phyloP scores from a whole-genome alignment of 1,140 invertebrate genomes.

The Saccostrea cuccullata region DNA sequence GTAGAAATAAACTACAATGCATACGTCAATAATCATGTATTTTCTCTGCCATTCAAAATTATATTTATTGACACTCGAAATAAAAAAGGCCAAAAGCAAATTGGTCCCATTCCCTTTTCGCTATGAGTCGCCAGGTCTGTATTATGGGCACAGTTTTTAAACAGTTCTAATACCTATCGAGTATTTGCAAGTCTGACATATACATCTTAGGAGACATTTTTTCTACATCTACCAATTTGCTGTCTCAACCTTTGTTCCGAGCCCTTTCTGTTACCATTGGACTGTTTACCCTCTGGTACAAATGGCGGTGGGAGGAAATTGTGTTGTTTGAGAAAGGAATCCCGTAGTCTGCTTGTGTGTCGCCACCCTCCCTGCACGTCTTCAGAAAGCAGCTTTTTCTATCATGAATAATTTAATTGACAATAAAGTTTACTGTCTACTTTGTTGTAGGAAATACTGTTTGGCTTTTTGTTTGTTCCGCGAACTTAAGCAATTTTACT shows the following conservation, averaged over 20 bases:
- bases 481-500: constrained; percentile 34
- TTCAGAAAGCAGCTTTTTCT: neutral
- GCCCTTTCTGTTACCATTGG: neutral
- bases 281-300: constrained; percentile 18
- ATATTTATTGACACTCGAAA: neutral
- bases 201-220: constrained; percentile 25
- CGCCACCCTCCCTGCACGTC: constrained; percentile 27
- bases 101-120: neutral
- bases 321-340: constrained; percentile 19
- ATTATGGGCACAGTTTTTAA: neutral
- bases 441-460: constrained; percentile 18
- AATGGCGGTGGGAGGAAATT: constrained; percentile 29
- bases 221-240: constrained; percentile 30
- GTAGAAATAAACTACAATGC: neutral
- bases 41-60: neutral
- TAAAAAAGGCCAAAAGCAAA: constrained; percentile 9
- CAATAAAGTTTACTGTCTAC: constrained; percentile 7
- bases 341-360: neutral
- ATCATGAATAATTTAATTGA: constrained; percentile 35
- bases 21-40: neutral
- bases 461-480: constrained; percentile 24
- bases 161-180: constrained; percentile 4
- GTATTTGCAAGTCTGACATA: constrained; percentile 10
- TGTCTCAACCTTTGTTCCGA: constrained; percentile 19
- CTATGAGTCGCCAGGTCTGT: neutral